Evolutionary conservation across 2,888 invertebrate genomes (phyloP), one percentile per base, ranked within the genome.

Genomic region (Ganaspis brasiliensis): DNA sequence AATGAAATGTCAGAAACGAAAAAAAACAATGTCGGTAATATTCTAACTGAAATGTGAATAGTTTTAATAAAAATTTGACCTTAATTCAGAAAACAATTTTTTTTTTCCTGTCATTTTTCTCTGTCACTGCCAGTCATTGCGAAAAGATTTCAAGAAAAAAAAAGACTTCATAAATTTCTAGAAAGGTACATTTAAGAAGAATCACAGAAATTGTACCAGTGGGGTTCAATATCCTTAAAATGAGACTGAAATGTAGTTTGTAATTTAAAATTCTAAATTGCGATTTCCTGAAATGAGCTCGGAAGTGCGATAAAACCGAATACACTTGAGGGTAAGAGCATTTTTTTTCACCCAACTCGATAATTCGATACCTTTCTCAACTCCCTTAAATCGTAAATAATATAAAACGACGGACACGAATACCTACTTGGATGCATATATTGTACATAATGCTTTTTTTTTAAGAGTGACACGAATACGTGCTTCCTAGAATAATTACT

Each of bases 331-430:
- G 26, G 59, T 26, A 59, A 59, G 59, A 59, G 59, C 59, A 31
- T 16, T 31, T 63, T 31, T 63, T 74, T 70, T 49, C 55, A 77
- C 24, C 71, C 61, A 57, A 71, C 70, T 55, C n/a, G 26, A 49
- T 52, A 35, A 55, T 21, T 63, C n/a, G 45, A 16, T 55, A 31
- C 6, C 31, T 31, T 31, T 31, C 6, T 31, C 31, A 31, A 2
- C 31, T 21, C 45, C 21, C 57, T 40, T 37, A 63, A 74, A 59
- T 56, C 67, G 72, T 49, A 49, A 73, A 73, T 49, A 26, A 74
- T 74, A 77, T 67, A 63, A 73, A 57, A 57, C 35, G 35, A 80
- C 73, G 78, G 78, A 76, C 76, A 76, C 76, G 49, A 78, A 76
- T 72, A 75, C 35, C 45, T 67, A 67, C 45, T 52, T 73, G 35